Percentiles rank a stretch among this genome's conserved stretches.
Conservation (phyloP, 2,797 vertebrate genomes). For the Mus minutoides region DNA sequence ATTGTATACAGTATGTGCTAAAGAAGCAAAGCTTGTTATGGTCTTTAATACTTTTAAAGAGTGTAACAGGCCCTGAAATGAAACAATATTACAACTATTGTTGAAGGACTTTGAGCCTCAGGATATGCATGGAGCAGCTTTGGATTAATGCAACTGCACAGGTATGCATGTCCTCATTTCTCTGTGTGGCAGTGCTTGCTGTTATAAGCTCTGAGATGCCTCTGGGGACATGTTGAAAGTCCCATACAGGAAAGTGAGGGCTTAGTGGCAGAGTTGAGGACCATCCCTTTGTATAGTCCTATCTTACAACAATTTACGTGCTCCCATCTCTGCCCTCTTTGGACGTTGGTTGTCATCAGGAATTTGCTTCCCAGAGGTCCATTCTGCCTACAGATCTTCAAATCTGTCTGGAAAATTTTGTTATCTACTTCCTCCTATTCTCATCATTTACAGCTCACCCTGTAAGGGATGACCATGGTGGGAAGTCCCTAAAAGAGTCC, state of each 20-base stretch:
- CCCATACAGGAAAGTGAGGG: not conserved
- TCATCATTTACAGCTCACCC: no score
- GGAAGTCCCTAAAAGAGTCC: not conserved
- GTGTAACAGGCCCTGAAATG: not conserved
- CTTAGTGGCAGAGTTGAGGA: not conserved
- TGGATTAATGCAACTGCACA: not conserved
- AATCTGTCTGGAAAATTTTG: not conserved
- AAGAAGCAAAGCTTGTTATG: not conserved
- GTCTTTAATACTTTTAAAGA: not conserved
- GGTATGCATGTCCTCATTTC: not conserved
- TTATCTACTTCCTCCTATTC: rapidly evolving
- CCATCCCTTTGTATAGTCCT: not conserved
- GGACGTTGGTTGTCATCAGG: not conserved
- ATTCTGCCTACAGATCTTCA: not conserved
- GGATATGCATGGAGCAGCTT: not conserved
- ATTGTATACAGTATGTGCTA: not conserved
- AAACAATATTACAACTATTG: not conserved
- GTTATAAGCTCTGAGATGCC: not conserved
- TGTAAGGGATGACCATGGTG: no score
- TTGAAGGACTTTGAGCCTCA: not conserved
- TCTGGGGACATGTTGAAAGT: not conserved
- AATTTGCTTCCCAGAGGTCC: not conserved
- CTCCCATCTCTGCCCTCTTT: not conserved
- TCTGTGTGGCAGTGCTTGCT: not conserved
- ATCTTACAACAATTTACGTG: not conserved